These are phyloP conservation scores for Diorhabda sublineata DNA, from an alignment of 1,140 invertebrate genomes.

Conservation along the genomic window DNA sequence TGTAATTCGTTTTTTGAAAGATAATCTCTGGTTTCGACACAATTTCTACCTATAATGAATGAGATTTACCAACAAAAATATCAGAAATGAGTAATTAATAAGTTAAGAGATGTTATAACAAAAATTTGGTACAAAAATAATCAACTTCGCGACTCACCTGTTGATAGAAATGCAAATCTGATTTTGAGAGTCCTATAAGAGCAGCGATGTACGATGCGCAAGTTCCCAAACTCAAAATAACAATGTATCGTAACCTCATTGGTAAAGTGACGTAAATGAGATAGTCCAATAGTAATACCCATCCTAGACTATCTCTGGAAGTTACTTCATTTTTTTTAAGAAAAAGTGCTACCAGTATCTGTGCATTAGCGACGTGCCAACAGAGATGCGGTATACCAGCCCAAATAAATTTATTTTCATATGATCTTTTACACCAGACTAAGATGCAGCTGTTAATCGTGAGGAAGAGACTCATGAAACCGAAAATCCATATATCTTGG, in stretches of 20 bases:
- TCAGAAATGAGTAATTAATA: too few species aligned
- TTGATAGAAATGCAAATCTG: conserved; percentile 47
- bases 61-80: too few species aligned
- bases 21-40: too few species aligned
- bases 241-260: conserved; percentile 62
- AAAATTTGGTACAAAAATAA: too few species aligned
- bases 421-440: conserved; percentile 50
- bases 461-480: conserved; percentile 52
- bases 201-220: conserved; percentile 57
- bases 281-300: conserved; percentile 77
- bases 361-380: conserved; percentile 59
- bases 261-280: conserved; percentile 81
- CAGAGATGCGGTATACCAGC: conserved; percentile 57
- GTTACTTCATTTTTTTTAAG: conserved; percentile 54
- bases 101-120: too few species aligned
- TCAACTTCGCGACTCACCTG: conserved; percentile 50
- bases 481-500: conserved; percentile 50
- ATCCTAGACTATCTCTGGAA: conserved; percentile 62
- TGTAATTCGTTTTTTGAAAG: too few species aligned
- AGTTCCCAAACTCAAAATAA: conserved; percentile 56
- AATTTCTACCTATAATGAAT: too few species aligned
- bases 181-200: conserved; percentile 51
- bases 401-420: conserved; percentile 49
- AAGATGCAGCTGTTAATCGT: conserved; percentile 53
- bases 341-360: conserved; percentile 57